Evolutionary conservation across 2,113 vertebrate species (phyloP).

Genomic region (Romanogobio albipinnatus): DNA sequence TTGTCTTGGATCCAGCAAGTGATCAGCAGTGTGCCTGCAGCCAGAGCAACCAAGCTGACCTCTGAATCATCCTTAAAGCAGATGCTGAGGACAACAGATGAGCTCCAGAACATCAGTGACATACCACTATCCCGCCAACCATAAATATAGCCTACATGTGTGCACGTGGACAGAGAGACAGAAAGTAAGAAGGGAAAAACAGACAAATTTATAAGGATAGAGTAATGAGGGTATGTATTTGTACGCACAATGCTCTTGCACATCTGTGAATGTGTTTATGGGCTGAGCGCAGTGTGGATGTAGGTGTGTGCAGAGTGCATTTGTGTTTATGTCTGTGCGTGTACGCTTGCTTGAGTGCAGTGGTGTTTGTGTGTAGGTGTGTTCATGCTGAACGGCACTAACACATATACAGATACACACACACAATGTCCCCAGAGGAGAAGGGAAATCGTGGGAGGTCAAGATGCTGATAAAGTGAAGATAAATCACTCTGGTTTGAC

Average conservation of each 20-base stretch:
- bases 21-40: background rate
- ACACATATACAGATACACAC: background rate
- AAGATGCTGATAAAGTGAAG: conserved; percentile 44
- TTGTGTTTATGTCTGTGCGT: background rate
- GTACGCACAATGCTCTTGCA: background rate
- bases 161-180: background rate
- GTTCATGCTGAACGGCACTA: conserved; percentile 9
- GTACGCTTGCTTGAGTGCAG: background rate
- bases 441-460: conserved; percentile 56
- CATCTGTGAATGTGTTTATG: background rate
- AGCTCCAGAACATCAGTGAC: conserved; percentile 7
- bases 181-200: background rate
- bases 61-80: conserved; percentile 31
- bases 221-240: background rate
- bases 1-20: background rate
- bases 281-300: background rate
- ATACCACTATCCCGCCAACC: background rate
- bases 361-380: conserved; percentile 5
- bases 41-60: background rate
- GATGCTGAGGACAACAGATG: conserved; percentile 30
- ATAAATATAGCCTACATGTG: conserved; percentile 27
- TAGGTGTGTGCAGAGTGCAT: conserved; percentile 18
- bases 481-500: conserved; percentile 41
- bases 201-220: background rate
- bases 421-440: conserved; percentile 11